phyloP scores from a whole-genome alignment of 2,888 invertebrate species.

The Drosophila nr. perissopoda region DNA sequence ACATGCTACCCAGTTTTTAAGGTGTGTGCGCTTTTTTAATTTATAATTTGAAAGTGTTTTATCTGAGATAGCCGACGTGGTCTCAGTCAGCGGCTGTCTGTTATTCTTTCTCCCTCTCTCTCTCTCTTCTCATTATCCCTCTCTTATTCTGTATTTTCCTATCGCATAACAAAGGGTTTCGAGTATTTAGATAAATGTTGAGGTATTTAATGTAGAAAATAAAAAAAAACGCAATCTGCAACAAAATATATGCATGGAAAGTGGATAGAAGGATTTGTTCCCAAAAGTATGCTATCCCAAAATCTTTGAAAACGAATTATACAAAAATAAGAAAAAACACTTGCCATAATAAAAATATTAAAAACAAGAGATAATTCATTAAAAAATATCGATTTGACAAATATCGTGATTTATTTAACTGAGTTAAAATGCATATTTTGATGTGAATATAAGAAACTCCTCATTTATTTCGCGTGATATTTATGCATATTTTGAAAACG shows the following conservation, averaged over 20 bases:
- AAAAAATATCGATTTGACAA: neutral
- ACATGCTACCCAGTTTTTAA: conserved; percentile 41
- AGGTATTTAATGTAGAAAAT: neutral
- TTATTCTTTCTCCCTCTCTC: neutral
- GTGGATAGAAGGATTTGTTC: conserved; percentile 11
- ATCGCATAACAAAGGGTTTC: neutral
- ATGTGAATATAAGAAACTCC: neutral
- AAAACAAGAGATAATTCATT: neutral
- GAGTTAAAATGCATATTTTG: neutral
- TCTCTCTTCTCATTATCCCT: neutral
- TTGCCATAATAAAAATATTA: neutral
- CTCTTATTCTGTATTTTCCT: neutral
- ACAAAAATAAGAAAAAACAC: neutral
- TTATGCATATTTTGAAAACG: neutral
- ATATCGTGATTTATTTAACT: neutral
- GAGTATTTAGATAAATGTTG: neutral
- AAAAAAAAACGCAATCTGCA: neutral
- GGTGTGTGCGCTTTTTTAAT: conserved; percentile 51
- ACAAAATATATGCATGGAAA: too few species aligned
- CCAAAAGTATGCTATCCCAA: conserved; percentile 49
- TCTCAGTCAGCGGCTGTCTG: conserved; percentile 3
- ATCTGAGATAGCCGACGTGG: conserved; percentile 25
- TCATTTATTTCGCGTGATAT: neutral
- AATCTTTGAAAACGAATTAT: neutral
- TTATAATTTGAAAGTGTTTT: conserved; percentile 45